A percentile compares a stretch with the other conserved stretches of the same genome.
Evolutionary conservation across 2,888 invertebrate genomes (phyloP).

Genomic region (Anoplius nigerrimus): DNA sequence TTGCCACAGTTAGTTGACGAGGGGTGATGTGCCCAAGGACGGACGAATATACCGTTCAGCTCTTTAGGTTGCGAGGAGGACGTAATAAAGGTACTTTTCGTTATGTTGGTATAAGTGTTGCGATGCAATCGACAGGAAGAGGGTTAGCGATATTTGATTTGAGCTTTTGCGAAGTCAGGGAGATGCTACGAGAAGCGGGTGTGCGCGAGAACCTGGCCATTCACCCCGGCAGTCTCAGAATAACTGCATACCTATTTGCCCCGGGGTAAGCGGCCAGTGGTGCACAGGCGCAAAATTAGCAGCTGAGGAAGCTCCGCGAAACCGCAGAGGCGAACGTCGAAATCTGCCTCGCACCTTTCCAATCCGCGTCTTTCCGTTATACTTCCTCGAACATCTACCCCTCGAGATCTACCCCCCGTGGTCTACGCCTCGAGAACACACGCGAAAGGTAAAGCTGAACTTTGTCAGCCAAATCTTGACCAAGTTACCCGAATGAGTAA

Average conservation of each 20-base stretch:
- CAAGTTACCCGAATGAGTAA: no score
- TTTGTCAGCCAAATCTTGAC: no score
- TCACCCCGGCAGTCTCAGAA: slow-evolving; percentile 71
- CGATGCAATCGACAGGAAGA: slow-evolving; percentile 8
- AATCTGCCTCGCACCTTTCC: not conserved
- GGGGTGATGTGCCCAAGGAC: no score
- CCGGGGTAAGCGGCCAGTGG: slow-evolving; percentile 60
- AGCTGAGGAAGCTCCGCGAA: slow-evolving; percentile 38
- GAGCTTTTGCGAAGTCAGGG: slow-evolving; percentile 47
- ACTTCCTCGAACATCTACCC: no score
- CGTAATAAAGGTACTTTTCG: no score
- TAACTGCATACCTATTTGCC: slow-evolving; percentile 70
- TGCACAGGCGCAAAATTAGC: slow-evolving; percentile 49
- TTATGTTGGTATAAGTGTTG: not conserved
- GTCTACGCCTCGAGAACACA: no score
- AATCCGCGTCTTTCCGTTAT: not conserved
- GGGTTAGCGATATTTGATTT: slow-evolving; percentile 48
- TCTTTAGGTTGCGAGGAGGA: no score
- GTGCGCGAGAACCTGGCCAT: slow-evolving; percentile 61
- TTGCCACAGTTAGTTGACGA: no score
- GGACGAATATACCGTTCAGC: no score
- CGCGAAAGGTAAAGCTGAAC: no score
- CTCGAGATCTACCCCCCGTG: no score
- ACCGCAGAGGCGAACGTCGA: slow-evolving; percentile 26
- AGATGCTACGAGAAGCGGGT: slow-evolving; percentile 37